Evolutionary conservation across 2,797 vertebrate species (phyloP).

Genomic region (Sebastes kiyomatsui): DNA sequence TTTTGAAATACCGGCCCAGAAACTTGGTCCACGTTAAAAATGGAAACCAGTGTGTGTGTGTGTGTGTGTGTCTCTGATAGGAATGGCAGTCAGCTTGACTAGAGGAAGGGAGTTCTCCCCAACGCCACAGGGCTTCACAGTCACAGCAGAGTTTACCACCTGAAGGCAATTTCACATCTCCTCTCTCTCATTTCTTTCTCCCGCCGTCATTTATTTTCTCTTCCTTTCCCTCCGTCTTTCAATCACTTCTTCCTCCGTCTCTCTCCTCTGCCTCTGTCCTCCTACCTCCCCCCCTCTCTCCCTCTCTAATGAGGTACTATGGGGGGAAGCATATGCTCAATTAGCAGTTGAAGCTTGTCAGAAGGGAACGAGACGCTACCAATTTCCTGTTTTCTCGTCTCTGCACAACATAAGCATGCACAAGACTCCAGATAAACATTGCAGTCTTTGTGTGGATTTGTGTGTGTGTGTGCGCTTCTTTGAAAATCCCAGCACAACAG

Average conservation of each 20-base stretch:
- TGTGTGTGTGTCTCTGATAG: not conserved
- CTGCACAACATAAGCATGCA: constrained; percentile 21
- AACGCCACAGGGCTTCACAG: not conserved
- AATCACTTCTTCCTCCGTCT: constrained; percentile 8
- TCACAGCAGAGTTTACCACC: constrained; percentile 32
- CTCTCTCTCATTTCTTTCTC: not conserved
- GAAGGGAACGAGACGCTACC: constrained; percentile 48
- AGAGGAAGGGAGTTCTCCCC: not conserved
- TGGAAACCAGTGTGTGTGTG: not conserved
- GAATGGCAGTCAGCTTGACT: constrained; percentile 4
- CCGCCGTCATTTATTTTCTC: constrained; percentile 4
- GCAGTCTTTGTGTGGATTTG: not conserved
- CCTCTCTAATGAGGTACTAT: constrained; percentile 56
- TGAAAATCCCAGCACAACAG: not conserved
- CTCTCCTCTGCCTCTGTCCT: not conserved
- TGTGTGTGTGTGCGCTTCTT: not conserved
- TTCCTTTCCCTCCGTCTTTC: not conserved
- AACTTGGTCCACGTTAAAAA: not conserved
- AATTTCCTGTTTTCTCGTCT: constrained; percentile 54
- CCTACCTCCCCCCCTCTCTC: not conserved
- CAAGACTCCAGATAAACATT: constrained; percentile 13
- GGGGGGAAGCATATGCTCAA: constrained; percentile 64
- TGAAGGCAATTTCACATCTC: constrained; percentile 19
- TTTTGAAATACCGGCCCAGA: too few species aligned
- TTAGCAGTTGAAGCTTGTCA: constrained; percentile 56